Conservation (phyloP, 1,140 invertebrate genomes). For the Zaprionus vittiger region DNA sequence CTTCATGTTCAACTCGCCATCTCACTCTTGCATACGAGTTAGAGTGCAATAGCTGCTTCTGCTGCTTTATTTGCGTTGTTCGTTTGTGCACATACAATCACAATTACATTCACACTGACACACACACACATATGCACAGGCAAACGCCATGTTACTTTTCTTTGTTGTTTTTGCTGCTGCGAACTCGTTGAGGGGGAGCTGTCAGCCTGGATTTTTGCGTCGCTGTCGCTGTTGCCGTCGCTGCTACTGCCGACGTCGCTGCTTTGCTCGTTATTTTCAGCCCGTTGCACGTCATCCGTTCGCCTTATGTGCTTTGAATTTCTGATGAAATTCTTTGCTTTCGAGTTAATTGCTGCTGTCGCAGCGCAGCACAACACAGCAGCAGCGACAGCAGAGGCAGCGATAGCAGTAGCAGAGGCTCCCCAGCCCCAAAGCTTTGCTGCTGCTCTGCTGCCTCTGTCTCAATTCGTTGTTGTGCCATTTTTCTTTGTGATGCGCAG, state of each 20-base stretch:
- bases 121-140: conserved; percentile 18
- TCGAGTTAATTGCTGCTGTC: conserved; percentile 77
- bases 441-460: conserved; percentile 39
- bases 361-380: conserved; percentile 1
- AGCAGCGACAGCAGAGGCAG: not conserved
- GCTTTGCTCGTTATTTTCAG: conserved; percentile 57
- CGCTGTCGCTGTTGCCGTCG: conserved; percentile 51
- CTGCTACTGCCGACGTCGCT: conserved; percentile 33
- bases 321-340: conserved; percentile 83
- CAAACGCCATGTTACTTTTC: conserved; percentile 73
- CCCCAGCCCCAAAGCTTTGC: conserved; percentile 32
- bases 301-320: conserved; percentile 78
- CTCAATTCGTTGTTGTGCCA: conserved; percentile 65
- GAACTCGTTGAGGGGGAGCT: conserved; percentile 65
- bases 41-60: conserved; percentile 10
- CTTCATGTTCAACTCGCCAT: conserved; percentile 47
- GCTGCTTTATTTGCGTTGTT: conserved; percentile 63
- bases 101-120: conserved; percentile 20
- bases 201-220: conserved; percentile 78
- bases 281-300: conserved; percentile 73
- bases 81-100: conserved; percentile 46
- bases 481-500: conserved; percentile 71
- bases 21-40: conserved; percentile 32
- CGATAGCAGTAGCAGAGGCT: conserved; percentile 32
- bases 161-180: conserved; percentile 57